phyloP scores from a whole-genome alignment of 1,140 invertebrate species.

The Dufourea novaeangliae region DNA sequence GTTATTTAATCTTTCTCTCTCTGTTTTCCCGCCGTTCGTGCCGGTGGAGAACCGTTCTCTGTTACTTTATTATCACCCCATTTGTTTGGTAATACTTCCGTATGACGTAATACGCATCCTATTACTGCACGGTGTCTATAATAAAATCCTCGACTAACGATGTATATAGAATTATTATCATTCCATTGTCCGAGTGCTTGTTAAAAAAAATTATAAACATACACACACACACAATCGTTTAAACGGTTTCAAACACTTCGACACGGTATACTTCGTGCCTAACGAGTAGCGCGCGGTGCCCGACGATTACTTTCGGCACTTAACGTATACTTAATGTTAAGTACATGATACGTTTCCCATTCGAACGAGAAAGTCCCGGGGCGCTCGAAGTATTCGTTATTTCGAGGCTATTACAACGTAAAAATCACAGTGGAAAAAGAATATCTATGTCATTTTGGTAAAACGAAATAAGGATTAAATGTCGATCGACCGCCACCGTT shows the following conservation, averaged over 20 bases:
- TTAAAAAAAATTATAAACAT: too few species aligned
- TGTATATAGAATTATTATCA: background rate
- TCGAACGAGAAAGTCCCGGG: background rate
- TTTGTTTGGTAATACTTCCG: constrained; percentile 22
- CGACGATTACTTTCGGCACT: background rate
- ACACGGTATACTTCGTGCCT: background rate
- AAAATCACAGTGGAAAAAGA: constrained; percentile 61
- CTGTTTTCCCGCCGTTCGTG: background rate
- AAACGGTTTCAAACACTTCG: background rate
- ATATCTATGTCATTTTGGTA: constrained; percentile 29
- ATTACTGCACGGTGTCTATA: constrained; percentile 5
- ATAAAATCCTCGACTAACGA: background rate
- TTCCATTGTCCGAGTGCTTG: background rate
- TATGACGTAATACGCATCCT: constrained; percentile 32
- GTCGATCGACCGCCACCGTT: constrained; percentile 51
- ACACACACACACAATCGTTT: background rate
- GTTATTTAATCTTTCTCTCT: too few species aligned
- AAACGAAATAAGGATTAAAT: constrained; percentile 31
- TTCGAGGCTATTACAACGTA: constrained; percentile 32
- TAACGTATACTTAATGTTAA: background rate
- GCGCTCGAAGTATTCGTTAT: constrained; percentile 38
- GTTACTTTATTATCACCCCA: constrained; percentile 27
- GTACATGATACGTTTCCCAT: background rate
- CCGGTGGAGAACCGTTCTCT: background rate
- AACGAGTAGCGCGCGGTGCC: constrained; percentile 3